phyloP scores from a whole-genome alignment of 2,113 vertebrate genomes.

The Tyrannus savana region DNA sequence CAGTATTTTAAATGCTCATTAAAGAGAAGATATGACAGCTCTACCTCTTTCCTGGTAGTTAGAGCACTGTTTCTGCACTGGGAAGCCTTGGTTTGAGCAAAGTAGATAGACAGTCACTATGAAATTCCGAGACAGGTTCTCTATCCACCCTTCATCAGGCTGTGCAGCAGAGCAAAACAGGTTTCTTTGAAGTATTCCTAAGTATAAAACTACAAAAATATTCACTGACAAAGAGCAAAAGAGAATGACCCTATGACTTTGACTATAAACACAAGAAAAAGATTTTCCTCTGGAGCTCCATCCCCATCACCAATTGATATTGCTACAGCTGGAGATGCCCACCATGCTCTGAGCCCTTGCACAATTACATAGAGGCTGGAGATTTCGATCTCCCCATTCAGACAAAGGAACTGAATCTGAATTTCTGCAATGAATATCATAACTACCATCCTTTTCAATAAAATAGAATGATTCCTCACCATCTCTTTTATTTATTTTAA shows the following conservation, averaged over 20 bases:
- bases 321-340: not conserved
- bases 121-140: constrained; percentile 7
- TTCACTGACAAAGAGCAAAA: not conserved
- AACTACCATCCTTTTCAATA: not conserved
- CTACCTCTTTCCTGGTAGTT: not conserved
- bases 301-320: not conserved
- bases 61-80: not conserved
- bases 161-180: not conserved
- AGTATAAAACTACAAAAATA: constrained; percentile 1
- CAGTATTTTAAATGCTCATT: constrained; percentile 45
- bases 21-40: constrained; percentile 39
- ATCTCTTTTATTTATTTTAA: not conserved
- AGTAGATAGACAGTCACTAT: not conserved
- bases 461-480: not conserved
- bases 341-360: not conserved
- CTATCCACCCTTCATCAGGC: not conserved
- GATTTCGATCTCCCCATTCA: not conserved
- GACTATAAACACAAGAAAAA: not conserved
- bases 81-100: not conserved
- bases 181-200: not conserved
- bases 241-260: not conserved
- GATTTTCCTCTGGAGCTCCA: not conserved
- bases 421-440: not conserved
- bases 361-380: not conserved
- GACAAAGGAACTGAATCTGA: not conserved